Evolutionary conservation across 2,113 vertebrate species (phyloP), one percentile per base, ranked within the genome.

Genomic region (Poeciliopsis retropinna): DNA sequence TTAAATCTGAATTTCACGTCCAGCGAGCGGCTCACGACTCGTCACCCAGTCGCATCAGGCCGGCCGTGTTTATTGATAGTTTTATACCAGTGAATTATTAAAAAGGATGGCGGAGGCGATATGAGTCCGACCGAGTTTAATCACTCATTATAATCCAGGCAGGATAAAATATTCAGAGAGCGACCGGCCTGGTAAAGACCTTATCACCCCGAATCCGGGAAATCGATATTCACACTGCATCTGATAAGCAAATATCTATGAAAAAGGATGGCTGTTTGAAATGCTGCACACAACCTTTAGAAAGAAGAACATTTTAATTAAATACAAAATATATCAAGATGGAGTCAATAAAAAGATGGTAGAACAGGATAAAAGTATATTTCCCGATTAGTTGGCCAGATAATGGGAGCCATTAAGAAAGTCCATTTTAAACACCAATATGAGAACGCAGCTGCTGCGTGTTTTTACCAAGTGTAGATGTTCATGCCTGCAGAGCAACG

Each of bases 121-220:
- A 81, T 4, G 82, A 66, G 81, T 62, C n/a, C 12, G 76, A 75
- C 75, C 71, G 76, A 79, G 81, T 28, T 80, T 88, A 89, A 91
- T 88, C 89, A 81, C 88, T 89, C 87, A 80, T 90, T 87, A 85
- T 86, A 85, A 90, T 88, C 89, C 91, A 90, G 62, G 47, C 31
- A 44, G 78, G 85, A 91, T 89, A 34, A 86, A 89, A 90, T 88
- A 90, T 90, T 89, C 86, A 60, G 17, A 34, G 32, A 73, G 72
- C 69, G 72, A 57, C 34, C 5, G n/a, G 83, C 80, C 75, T 75
- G 12, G 82, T 83, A 84, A 83, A 89, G 88, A 92, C 87, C 88
- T 91, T 90, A 86, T 91, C 90, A 76, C 70, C 79, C 32, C 32
- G 25, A 75, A 81, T 82, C 85, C 78, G 62, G 80, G 87, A 88